These are phyloP conservation scores for Archips crataeganus DNA, from an alignment of 2,888 invertebrate genomes.

Conservation along the genomic window DNA sequence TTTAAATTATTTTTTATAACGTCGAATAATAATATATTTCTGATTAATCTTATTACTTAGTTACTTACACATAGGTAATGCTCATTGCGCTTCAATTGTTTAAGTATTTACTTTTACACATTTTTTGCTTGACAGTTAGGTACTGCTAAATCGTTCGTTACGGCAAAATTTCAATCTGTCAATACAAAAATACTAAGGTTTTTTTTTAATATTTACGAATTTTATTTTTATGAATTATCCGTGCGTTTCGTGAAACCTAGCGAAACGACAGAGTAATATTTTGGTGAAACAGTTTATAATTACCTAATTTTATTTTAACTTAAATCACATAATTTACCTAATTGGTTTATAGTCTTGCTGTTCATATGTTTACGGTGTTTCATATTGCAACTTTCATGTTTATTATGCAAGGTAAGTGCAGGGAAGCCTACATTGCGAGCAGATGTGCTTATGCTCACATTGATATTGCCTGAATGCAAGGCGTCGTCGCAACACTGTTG, in stretches of 20 bases:
- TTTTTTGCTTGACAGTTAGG: too few relatives aligned
- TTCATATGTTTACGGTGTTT: conserved; percentile 5
- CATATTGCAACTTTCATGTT: conserved; percentile 20
- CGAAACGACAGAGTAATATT: neutral
- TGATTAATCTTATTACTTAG: neutral
- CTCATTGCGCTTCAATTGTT: too few relatives aligned
- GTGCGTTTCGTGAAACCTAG: neutral
- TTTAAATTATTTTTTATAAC: neutral
- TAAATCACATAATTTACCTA: too few relatives aligned
- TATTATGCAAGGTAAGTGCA: conserved; percentile 40
- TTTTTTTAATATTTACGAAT: too few relatives aligned
- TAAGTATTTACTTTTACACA: too few relatives aligned
- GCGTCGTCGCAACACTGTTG: conserved; percentile 44
- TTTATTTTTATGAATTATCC: too few relatives aligned
- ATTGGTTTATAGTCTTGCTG: neutral
- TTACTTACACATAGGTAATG: too few relatives aligned
- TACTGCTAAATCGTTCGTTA: too few relatives aligned
- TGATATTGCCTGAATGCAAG: conserved; percentile 45
- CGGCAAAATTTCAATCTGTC: too few relatives aligned
- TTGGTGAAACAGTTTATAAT: neutral
- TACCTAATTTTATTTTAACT: too few relatives aligned
- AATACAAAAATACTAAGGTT: too few relatives aligned
- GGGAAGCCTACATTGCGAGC: conserved; percentile 33
- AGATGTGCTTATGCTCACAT: conserved; percentile 40
- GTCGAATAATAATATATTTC: conserved; percentile 12